Evolutionary conservation across 53 echinoderm and acorn worm species (phyloP), one percentile per base, ranked within the genome.

Genomic region (Apostichopus leukothele): DNA sequence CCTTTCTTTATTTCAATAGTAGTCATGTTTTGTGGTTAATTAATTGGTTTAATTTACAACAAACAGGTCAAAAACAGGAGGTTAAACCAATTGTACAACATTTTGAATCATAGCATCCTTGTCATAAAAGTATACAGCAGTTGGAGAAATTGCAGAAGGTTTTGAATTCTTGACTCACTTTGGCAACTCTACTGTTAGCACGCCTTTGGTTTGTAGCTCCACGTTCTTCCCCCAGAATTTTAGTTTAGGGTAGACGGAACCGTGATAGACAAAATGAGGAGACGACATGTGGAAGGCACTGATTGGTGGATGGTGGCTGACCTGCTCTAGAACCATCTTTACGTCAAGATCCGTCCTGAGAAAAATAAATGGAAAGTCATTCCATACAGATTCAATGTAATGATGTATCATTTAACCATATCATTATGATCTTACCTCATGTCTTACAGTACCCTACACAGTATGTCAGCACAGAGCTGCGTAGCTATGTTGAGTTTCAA

Each of bases 211-310:
- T 6, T 92, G 89, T 10, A 99, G 90, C 89, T 99, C 99, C 57
- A 99, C 88, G 81, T 96, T 99, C 87, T 99, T 99, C 51, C 99
- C 99, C 99, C 99, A 99, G 90, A 96, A 99, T 89, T 96, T 99
- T 71, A 99, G 92, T 71, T 99, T 99, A 9, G 99, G 99, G 84
- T 91, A 93, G 60, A 99, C 92, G 51, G 99, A 96, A 77, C 99
- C 99, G 59, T 99, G 99, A 90, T 96, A 93, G 78, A 93, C 90
- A 91, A 94, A 99, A 83, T 93, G 91, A 12, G 94, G 94, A 1
- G 96, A 96, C 60, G 90, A 88, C 27, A 93, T 93, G 80, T 99
- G 95, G 96, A 99, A 99, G 96, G 99, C 99, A 91, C 99, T 99
- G 91, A 99, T 91, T 3, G 99, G 99, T 7, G 96, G 96, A 84